Base-by-base conservation (phyloP, 2,888 invertebrate species). In the Sthenelais limicola region DNA sequence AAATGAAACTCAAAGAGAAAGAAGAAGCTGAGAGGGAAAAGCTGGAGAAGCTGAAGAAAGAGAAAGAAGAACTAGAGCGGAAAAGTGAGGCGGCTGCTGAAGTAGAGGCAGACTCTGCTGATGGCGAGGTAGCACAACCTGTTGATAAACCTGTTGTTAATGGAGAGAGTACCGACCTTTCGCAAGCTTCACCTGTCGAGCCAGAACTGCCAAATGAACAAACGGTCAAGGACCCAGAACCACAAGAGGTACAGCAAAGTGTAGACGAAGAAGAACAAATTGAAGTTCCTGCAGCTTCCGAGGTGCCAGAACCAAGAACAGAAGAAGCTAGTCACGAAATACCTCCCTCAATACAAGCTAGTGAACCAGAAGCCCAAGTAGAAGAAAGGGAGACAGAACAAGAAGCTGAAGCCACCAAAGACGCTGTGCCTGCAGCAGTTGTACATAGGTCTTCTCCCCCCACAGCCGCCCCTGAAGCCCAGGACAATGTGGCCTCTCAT, bases 21-120 rank as follows among this genome's bases (percentile, higher is more conserved):
- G 43, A 58, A 62, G 47, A 26, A 12, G 21, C 38, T 24, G 71
- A 71, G 33, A 71, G 48, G 32, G 18, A 47, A 18, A 18, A 58
- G 47, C 1, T 35, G 15, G 49, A 32, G n/a, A 21, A 69, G n/a
- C 18, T 9, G 28, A 32, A 47, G 28, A 21, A 48, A 33, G 48
- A 24, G 47, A 24, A 15, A 24, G 5, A 33, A 35, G 35, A 35
- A 15, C 12, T 7, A 15, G 33, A 35, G 18, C 15, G 9, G 15
- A 21, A 52, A 52, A 24, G 24, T 9, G 24, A 52, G 21, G 24
- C 15, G 21, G 18, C 52, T 52, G 18, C 15, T 43, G 12, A 43
- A 43, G 43, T 43, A 43, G 43, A 43, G 49, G 18, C 32, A 21
- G 49, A 33, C 9, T 15, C 48, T 24, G 51, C 21, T 48, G 28